Conservation (phyloP, 2,888 invertebrate genomes). For the Tyria jacobaeae region DNA sequence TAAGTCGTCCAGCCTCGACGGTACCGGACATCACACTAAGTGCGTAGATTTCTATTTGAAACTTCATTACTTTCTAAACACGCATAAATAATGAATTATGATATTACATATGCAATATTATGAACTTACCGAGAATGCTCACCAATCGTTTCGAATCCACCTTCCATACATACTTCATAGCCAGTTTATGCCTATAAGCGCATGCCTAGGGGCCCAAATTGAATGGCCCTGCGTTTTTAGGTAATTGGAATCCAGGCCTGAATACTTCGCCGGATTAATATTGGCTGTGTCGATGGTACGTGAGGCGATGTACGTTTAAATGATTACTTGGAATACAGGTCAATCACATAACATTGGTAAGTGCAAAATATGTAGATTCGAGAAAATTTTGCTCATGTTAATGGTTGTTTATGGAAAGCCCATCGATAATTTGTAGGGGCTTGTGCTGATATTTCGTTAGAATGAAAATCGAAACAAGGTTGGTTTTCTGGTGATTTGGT, state of each 20-base stretch:
- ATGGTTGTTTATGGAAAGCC: neutral
- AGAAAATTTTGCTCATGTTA: constrained; percentile 9
- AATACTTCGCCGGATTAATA: constrained; percentile 56
- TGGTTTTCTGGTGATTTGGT: no score
- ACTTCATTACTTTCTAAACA: no score
- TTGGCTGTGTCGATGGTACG: constrained; percentile 41
- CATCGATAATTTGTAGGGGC: neutral
- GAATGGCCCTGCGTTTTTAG: constrained; percentile 67
- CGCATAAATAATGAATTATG: no score
- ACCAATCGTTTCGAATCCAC: constrained; percentile 34
- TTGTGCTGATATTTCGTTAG: neutral
- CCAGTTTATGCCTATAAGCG: constrained; percentile 45
- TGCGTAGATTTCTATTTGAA: no score
- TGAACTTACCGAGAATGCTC: constrained; percentile 8
- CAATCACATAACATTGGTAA: constrained; percentile 30
- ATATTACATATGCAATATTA: constrained; percentile 10
- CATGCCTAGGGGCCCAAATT: constrained; percentile 57
- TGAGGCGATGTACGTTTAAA: constrained; percentile 32
- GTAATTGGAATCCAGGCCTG: constrained; percentile 60
- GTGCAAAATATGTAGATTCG: neutral
- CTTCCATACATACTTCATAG: constrained; percentile 54
- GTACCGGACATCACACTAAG: no score
- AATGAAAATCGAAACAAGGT: neutral
- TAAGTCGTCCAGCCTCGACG: no score
- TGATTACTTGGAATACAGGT: constrained; percentile 37